phyloP scores from a whole-genome alignment of 2,113 vertebrate genomes.

The Morone chrysops region DNA sequence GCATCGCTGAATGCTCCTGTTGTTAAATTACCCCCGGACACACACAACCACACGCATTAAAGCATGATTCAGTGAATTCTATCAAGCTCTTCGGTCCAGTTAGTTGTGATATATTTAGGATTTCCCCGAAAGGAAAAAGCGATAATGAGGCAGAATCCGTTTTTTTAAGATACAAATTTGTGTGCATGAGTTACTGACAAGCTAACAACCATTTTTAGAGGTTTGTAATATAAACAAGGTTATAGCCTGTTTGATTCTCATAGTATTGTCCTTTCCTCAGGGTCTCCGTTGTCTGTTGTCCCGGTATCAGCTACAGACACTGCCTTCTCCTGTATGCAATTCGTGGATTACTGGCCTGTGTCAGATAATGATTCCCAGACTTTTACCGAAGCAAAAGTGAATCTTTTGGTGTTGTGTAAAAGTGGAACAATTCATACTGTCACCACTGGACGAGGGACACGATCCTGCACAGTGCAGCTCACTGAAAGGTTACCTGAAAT shows the following conservation, averaged over 20 bases:
- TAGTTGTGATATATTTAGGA: constrained; percentile 28
- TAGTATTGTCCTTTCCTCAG: constrained; percentile 70
- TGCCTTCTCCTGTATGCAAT: constrained; percentile 81
- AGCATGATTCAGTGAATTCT: constrained; percentile 6
- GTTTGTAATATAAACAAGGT: background rate
- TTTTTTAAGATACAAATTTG: background rate
- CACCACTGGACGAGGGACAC: constrained; percentile 47
- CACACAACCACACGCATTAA: background rate
- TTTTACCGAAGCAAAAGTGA: constrained; percentile 55
- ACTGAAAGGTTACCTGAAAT: constrained; percentile 79
- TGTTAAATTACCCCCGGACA: background rate
- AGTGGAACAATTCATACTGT: constrained; percentile 84
- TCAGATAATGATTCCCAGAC: constrained; percentile 21
- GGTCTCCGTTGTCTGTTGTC: constrained; percentile 83
- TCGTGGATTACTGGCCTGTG: constrained; percentile 73
- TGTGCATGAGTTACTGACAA: background rate
- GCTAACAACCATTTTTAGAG: background rate
- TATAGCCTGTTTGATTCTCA: background rate
- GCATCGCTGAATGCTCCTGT: background rate
- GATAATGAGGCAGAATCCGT: constrained; percentile 17
- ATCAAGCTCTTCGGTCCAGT: background rate
- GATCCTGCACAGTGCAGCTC: constrained; percentile 67
- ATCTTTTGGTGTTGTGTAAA: constrained; percentile 84
- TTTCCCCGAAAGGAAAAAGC: constrained; percentile 19
- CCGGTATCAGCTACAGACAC: constrained; percentile 77